Evolutionary conservation across 2,113 vertebrate genomes (phyloP).

Genomic region (Carollia perspicillata): DNA sequence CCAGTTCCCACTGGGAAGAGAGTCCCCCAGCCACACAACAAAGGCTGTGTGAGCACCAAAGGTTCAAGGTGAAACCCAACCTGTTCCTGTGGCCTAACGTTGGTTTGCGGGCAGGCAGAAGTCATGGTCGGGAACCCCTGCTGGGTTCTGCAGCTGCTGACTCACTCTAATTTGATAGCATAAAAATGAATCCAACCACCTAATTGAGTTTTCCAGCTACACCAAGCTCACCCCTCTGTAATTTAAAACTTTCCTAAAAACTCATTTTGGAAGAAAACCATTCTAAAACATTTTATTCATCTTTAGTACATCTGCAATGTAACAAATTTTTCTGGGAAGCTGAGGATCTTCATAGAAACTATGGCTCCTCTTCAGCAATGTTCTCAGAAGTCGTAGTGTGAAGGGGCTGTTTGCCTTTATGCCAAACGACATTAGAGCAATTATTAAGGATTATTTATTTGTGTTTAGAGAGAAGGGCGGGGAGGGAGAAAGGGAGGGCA

Average conservation of each 20-base stretch:
- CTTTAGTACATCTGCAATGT: background rate
- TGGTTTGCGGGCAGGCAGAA: background rate
- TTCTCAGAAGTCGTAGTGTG: background rate
- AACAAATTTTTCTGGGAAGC: background rate
- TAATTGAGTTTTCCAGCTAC: background rate
- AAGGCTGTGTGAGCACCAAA: background rate
- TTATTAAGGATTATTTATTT: background rate
- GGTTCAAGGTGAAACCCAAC: background rate
- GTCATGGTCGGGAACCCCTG: background rate
- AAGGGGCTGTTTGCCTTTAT: background rate
- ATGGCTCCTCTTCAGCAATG: background rate
- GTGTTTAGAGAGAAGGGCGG: too few relatives aligned
- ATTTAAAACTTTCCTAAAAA: background rate
- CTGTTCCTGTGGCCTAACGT: background rate
- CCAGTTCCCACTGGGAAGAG: background rate
- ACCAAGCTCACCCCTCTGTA: background rate
- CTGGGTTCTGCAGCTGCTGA: background rate
- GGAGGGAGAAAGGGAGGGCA: too few relatives aligned
- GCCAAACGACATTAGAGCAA: background rate
- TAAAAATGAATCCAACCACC: background rate
- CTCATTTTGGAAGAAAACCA: slow-evolving; percentile 11
- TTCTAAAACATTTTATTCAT: background rate
- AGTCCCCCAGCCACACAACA: background rate
- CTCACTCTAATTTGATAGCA: background rate
- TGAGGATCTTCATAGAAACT: background rate